Evolutionary conservation across 1,140 invertebrate species (phyloP).

Genomic region (Ephestia elutella): DNA sequence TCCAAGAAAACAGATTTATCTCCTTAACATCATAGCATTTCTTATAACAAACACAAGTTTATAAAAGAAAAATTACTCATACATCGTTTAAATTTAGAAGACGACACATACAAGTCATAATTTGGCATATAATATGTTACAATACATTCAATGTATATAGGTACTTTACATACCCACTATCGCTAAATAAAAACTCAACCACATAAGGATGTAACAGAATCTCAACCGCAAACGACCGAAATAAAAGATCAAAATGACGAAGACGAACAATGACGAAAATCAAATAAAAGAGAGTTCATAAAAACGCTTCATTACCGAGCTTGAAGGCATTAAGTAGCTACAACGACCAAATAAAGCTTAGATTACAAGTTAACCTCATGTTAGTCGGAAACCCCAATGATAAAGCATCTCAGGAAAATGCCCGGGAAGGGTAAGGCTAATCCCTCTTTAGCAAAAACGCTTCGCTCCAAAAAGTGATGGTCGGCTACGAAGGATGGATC

Average conservation of each 20-base stretch:
- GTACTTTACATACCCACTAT: too few species aligned
- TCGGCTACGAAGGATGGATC: constrained; percentile 59
- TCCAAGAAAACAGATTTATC: too few species aligned
- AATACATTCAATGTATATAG: too few species aligned
- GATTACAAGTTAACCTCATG: constrained; percentile 74
- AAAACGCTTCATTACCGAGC: constrained; percentile 58
- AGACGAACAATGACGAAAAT: constrained; percentile 24
- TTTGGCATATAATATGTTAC: too few species aligned
- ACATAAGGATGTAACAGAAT: too few species aligned
- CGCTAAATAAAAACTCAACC: too few species aligned
- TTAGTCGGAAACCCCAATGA: constrained; percentile 69
- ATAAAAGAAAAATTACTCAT: too few species aligned
- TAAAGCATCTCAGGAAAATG: constrained; percentile 71
- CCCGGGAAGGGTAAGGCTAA: constrained; percentile 63
- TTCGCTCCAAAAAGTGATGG: constrained; percentile 72
- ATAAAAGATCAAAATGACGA: background rate
- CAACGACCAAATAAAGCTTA: constrained; percentile 69
- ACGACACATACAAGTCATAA: too few species aligned
- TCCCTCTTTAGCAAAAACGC: constrained; percentile 74
- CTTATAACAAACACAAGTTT: too few species aligned
- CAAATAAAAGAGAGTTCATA: constrained; percentile 39
- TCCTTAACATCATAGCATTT: too few species aligned
- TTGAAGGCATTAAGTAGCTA: constrained; percentile 59
- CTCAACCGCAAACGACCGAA: background rate
- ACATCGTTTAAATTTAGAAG: too few species aligned